These are phyloP conservation scores for Megalurothrips usitatus DNA, from an alignment of 2,888 invertebrate species.

Conservation along the genomic window DNA sequence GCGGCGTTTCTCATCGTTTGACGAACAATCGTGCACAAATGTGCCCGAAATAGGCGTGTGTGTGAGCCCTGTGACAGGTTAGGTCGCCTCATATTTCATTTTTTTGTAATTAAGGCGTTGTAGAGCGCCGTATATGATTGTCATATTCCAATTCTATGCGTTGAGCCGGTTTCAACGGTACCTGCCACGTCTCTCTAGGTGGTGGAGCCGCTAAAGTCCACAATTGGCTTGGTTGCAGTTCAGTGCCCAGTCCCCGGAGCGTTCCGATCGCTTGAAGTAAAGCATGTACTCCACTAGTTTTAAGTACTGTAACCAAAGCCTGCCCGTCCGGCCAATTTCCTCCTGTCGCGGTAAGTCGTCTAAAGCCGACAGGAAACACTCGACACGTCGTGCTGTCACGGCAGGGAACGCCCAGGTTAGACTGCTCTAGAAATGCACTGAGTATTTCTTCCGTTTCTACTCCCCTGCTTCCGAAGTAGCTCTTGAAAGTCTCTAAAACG, in stretches of 20 bases:
- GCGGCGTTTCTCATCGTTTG: no score
- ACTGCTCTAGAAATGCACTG: neutral
- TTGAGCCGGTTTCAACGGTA: no score
- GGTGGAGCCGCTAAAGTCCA: no score
- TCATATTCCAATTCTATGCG: no score
- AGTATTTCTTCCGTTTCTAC: neutral
- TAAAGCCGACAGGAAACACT: neutral
- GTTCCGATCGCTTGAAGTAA: neutral
- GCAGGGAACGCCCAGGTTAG: neutral
- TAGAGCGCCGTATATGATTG: no score
- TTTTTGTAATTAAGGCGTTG: no score
- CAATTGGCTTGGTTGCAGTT: no score
- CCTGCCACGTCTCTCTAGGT: no score
- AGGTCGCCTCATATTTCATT: no score
- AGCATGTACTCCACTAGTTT: neutral
- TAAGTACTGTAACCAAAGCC: neutral
- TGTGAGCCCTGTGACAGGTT: no score
- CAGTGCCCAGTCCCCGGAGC: neutral
- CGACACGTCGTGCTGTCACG: neutral
- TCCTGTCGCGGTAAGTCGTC: neutral
- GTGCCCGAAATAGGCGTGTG: no score
- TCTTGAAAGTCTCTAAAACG: neutral
- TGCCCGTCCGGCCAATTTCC: neutral
- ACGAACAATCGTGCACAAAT: no score
- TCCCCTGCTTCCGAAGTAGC: neutral